Evolutionary conservation across 1,140 invertebrate species (phyloP).

Genomic region (Megalonaias nervosa): DNA sequence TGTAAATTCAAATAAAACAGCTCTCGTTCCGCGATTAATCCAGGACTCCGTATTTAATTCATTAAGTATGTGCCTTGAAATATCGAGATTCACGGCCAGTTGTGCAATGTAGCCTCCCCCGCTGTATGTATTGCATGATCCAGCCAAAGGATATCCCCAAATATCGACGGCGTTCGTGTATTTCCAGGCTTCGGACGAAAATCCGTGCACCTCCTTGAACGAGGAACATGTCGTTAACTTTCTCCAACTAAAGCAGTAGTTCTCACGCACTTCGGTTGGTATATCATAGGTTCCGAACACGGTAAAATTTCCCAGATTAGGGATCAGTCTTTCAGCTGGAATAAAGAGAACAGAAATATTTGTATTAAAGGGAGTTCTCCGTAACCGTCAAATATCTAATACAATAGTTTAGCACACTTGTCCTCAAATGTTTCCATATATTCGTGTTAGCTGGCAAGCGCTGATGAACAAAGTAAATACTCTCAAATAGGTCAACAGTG

Average conservation of each 20-base stretch:
- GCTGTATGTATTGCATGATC: conserved; percentile 47
- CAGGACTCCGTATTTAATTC: conserved; percentile 68
- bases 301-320: no score
- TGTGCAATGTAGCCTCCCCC: conserved; percentile 58
- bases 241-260: conserved; percentile 51
- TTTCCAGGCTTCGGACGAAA: conserved; percentile 50
- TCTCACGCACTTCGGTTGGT: conserved; percentile 34
- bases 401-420: no score
- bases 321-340: no score
- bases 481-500: no score
- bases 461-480: no score
- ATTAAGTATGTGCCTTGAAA: conserved; percentile 53
- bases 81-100: conserved; percentile 50
- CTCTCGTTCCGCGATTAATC: conserved; percentile 74
- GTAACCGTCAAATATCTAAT: no score
- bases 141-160: conserved; percentile 50
- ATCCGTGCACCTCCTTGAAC: conserved; percentile 27
- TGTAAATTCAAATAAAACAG: conserved; percentile 74
- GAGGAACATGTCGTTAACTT: conserved; percentile 29
- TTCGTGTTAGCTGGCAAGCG: no score
- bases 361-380: no score
- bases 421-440: no score
- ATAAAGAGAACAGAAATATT: no score
- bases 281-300: conserved; percentile 19
- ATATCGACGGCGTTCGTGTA: conserved; percentile 44